Evolutionary conservation across 53 echinoderm and acorn worm species (phyloP).

Genomic region (Paelopatides confundens): DNA sequence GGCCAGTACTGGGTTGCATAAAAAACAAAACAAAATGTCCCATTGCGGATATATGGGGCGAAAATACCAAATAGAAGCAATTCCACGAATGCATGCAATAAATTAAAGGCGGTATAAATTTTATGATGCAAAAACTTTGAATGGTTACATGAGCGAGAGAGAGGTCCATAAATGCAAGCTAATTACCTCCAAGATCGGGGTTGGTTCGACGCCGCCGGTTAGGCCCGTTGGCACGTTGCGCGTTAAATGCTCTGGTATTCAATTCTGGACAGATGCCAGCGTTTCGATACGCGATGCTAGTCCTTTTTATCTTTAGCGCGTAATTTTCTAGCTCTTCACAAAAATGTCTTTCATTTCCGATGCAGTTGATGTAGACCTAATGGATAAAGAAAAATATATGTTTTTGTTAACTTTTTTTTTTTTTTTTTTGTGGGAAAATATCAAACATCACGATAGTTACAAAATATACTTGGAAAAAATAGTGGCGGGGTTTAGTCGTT

Average conservation of each 20-base stretch:
- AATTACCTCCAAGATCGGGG: conserved; percentile 11
- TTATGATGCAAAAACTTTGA: conserved; percentile 8
- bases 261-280: conserved; percentile 24
- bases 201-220: neutral
- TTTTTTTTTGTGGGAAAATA: no score
- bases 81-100: neutral
- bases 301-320: conserved; percentile 32
- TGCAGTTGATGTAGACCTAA: conserved; percentile 26
- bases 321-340: conserved; percentile 6
- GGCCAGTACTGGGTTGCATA: neutral
- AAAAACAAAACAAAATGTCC: neutral
- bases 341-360: neutral
- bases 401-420: no score
- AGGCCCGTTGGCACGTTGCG: neutral
- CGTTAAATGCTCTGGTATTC: conserved; percentile 27
- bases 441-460: no score
- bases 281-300: conserved; percentile 17
- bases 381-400: neutral
- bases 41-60: neutral
- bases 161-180: conserved; percentile 13
- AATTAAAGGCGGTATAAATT: neutral
- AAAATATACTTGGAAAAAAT: no score
- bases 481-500: no score
- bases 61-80: neutral
- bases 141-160: conserved; percentile 6